Evolutionary conservation across 1,140 invertebrate genomes (phyloP), one percentile per base, ranked within the genome.

Genomic region (Magallana angulata): DNA sequence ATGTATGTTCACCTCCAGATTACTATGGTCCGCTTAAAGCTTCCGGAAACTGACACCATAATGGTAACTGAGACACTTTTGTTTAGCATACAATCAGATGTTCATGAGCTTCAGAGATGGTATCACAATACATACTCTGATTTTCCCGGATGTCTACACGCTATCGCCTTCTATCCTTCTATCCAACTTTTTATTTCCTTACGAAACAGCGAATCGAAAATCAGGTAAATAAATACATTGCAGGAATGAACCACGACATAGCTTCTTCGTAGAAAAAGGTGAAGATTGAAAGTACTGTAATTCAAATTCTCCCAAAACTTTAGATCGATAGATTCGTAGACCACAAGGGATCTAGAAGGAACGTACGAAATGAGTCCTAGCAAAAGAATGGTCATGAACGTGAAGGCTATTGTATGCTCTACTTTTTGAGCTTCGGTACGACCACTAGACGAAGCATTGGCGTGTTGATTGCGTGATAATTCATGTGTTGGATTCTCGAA

Each of bases 281-380:
- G 30, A 30, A 76, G 36, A 30, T 76, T 76, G 14, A 76, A 76
- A 30, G 24, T 30, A 36, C 68, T 76, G 24, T 76, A 36, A 30
- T 76, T 30, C 12, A 76, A 76, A 76, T 30, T 30, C 9, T 76
- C 68, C 68, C 68, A 76, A 76, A 76, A 76, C 6, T 8, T 76
- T 76, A 24, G 68, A 76, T 76, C 9, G 24, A 76, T 12, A 11
- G 68, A 30, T 24, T 76, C 68, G 68, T 76, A 36, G 24, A 76
- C 68, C 24, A 76, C 14, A 8, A 76, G 36, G 3, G 18, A 76
- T 30, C 68, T 18, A 30, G 68, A 76, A 11, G 68, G 68, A 8
- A 24, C 68, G 36, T 76, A 76, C 9, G 68, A 76, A 30, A 76
- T 18, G 11, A 76, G 36, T 11, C 68, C 68, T 24, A 76, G 24